Conservation (phyloP, 2,797 vertebrate species). For the Lagorchestes hirsutus region DNA sequence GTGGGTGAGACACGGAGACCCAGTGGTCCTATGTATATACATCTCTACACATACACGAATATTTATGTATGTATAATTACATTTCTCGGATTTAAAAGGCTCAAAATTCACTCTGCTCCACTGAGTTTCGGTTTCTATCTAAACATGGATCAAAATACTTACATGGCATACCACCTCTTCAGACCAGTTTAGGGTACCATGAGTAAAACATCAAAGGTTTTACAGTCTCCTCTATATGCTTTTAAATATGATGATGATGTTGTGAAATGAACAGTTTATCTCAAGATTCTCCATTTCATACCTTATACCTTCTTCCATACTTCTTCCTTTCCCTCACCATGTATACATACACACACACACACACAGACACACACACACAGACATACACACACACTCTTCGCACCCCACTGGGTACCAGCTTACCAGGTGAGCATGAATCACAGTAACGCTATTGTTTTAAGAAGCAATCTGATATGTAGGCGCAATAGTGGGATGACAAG, state of each 20-base stretch:
- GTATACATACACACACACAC: neutral
- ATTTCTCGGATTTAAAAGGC: neutral
- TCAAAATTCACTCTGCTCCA: neutral
- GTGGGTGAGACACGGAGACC: neutral
- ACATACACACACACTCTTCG: neutral
- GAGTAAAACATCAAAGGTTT: neutral
- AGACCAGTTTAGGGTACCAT: slow-evolving; percentile 3
- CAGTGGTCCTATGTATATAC: neutral
- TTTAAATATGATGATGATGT: neutral
- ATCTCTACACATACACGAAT: neutral
- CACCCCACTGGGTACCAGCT: neutral
- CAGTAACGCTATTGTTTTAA: slow-evolving; percentile 40
- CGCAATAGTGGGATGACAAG: neutral
- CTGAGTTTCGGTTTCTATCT: neutral
- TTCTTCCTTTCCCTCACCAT: neutral
- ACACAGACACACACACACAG: neutral
- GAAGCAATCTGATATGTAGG: neutral
- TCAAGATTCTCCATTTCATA: neutral
- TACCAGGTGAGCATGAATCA: neutral
- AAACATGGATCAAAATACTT: neutral
- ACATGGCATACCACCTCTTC: neutral
- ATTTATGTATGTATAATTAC: neutral
- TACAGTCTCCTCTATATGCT: neutral
- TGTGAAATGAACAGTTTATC: neutral
- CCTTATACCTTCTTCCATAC: neutral